Conservation (phyloP, 2,797 vertebrate genomes). For the Menidia menidia region DNA sequence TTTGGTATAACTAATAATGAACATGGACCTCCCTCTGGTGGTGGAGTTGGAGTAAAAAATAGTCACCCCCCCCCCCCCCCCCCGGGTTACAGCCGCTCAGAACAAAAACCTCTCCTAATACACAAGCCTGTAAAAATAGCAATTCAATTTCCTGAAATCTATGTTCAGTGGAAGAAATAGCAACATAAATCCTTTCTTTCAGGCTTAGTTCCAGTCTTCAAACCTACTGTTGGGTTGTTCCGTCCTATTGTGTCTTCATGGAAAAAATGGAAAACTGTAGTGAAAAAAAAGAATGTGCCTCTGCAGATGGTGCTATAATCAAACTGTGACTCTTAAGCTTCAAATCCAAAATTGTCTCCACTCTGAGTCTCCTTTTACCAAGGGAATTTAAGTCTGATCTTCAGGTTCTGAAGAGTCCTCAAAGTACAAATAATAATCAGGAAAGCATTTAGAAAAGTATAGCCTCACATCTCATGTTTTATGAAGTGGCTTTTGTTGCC, state of each 20-base stretch:
- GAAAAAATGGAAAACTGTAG: background rate
- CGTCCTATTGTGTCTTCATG: constrained; percentile 7
- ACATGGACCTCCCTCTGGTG: constrained; percentile 21
- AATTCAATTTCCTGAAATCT: constrained; percentile 22
- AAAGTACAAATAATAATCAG: constrained; percentile 16
- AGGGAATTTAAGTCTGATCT: constrained; percentile 1
- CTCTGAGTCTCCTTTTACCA: background rate
- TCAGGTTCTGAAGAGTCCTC: background rate
- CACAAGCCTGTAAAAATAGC: constrained; percentile 49
- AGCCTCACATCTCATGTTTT: background rate
- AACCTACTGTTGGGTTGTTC: constrained; percentile 6
- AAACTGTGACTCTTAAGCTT: background rate
- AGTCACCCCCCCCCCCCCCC: constrained; percentile 19
- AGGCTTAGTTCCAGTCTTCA: constrained; percentile 15
- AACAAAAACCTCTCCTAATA: constrained; percentile 29
- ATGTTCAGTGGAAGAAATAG: constrained; percentile 39
- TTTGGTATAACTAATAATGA: background rate
- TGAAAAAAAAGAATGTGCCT: constrained; percentile 1
- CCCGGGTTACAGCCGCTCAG: constrained; percentile 35
- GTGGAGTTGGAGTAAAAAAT: constrained; percentile 39
- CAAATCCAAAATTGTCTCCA: background rate
- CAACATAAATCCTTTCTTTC: constrained; percentile 33
- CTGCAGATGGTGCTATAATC: background rate
- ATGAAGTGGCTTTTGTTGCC: constrained; percentile 18
- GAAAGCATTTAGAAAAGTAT: constrained; percentile 11